Percentiles rank a stretch among this genome's conserved stretches.
Conservation (phyloP, 2,113 vertebrate genomes). For the Nerophis lumbriciformis region DNA sequence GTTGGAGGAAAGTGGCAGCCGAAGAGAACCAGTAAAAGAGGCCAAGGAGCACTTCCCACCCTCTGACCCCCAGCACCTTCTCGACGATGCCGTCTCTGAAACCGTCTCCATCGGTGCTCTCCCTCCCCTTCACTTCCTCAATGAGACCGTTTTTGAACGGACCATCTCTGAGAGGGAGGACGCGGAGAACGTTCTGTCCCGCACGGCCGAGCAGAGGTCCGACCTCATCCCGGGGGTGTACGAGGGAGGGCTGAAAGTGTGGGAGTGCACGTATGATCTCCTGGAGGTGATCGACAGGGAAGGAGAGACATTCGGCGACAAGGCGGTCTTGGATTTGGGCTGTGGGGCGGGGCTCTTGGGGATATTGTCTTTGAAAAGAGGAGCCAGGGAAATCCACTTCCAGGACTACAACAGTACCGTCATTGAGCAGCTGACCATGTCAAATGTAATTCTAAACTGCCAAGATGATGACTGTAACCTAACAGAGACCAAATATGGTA, state of each 20-base stretch:
- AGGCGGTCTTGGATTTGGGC: conserved; percentile 85
- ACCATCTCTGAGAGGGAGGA: conserved; percentile 64
- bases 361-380: conserved; percentile 77
- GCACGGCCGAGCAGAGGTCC: conserved; percentile 74
- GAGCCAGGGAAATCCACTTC: conserved; percentile 82
- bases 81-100: conserved; percentile 61
- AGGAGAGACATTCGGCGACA: conserved; percentile 71
- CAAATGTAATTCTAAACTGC: conserved; percentile 81
- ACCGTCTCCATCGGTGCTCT: conserved; percentile 64
- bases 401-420: conserved; percentile 95
- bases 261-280: conserved; percentile 96
- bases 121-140: conserved; percentile 69
- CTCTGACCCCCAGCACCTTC: conserved; percentile 40
- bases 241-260: conserved; percentile 93
- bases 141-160: conserved; percentile 72
- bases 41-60: conserved; percentile 59
- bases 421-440: conserved; percentile 85
- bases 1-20: conserved; percentile 18
- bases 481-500: conserved; percentile 7
- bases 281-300: conserved; percentile 75
- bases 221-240: conserved; percentile 93
- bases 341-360: conserved; percentile 90
- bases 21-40: conserved; percentile 47
- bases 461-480: conserved; percentile 46
- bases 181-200: conserved; percentile 73